Percentiles rank a stretch among this genome's conserved stretches.
phyloP scores from a whole-genome alignment of 2,888 invertebrate species.

The Macaria notata region DNA sequence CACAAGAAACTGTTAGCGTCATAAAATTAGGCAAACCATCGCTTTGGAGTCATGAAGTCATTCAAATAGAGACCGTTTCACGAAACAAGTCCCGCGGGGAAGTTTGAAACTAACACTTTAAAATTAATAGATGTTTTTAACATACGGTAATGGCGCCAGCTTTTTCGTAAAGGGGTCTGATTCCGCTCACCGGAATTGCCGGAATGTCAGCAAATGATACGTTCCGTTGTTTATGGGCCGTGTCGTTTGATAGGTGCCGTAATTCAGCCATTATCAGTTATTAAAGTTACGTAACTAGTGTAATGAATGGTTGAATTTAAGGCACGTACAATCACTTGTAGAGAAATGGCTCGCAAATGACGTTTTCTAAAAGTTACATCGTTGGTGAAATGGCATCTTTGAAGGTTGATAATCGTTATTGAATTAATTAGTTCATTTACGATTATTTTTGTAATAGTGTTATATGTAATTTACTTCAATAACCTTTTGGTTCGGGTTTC shows the following conservation, averaged over 20 bases:
- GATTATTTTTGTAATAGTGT: no score
- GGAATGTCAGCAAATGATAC: conserved; percentile 18
- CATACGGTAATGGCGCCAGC: no score
- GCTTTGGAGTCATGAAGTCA: not conserved
- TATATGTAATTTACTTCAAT: no score
- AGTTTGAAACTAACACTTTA: no score
- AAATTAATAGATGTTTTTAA: no score
- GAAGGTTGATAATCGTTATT: not conserved
- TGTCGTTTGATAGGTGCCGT: conserved; percentile 13
- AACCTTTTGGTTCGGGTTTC: no score
- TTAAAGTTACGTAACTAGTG: conserved; percentile 10
- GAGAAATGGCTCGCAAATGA: conserved; percentile 1
- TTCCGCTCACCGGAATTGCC: conserved; percentile 3
- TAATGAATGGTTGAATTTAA: not conserved
- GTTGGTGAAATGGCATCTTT: not conserved
- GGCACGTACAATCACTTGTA: conserved; percentile 10
- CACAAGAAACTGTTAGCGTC: no score
- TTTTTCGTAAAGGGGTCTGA: no score
- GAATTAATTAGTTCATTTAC: no score
- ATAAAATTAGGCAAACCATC: not conserved
- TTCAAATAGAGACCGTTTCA: not conserved
- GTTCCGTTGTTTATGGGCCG: conserved; percentile 12
- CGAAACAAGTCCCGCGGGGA: no score
- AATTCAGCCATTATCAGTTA: conserved; percentile 21
- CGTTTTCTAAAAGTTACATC: conserved; percentile 8